phyloP scores from a whole-genome alignment of 92 coral and sea anemone species.

The Heliopora coerulea region DNA sequence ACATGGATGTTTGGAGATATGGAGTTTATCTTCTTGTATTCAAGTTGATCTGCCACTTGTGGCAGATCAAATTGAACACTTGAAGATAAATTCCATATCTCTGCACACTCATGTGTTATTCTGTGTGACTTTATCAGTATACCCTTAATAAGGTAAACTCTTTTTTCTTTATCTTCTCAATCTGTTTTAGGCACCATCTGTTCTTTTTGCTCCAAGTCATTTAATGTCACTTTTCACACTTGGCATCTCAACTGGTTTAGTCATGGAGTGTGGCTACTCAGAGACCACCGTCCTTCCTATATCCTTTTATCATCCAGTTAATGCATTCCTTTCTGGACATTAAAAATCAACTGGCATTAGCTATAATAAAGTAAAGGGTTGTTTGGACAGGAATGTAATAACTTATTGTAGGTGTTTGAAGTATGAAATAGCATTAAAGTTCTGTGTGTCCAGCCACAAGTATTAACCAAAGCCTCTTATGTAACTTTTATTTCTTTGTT shows the following conservation, averaged over 20 bases:
- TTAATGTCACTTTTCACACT: conserved; percentile 84
- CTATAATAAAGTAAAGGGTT: no score
- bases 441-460: no score
- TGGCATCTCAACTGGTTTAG: conserved; percentile 85
- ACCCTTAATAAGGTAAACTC: background rate
- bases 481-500: no score
- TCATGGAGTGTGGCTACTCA: conserved; percentile 84
- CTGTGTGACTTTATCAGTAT: background rate
- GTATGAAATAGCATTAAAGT: no score
- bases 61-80: no score
- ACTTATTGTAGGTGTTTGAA: background rate
- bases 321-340: background rate
- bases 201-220: conserved; percentile 95
- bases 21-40: no score
- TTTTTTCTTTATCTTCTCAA: background rate
- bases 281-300: conserved; percentile 90
- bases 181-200: conserved; percentile 67
- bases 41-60: no score
- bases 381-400: background rate
- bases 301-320: conserved; percentile 63
- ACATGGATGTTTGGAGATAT: no score
- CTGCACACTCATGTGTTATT: background rate
- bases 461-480: no score
- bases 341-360: background rate
- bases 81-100: no score